phyloP scores from a whole-genome alignment of 2,113 vertebrate genomes.

The Psephotus haematonotus region DNA sequence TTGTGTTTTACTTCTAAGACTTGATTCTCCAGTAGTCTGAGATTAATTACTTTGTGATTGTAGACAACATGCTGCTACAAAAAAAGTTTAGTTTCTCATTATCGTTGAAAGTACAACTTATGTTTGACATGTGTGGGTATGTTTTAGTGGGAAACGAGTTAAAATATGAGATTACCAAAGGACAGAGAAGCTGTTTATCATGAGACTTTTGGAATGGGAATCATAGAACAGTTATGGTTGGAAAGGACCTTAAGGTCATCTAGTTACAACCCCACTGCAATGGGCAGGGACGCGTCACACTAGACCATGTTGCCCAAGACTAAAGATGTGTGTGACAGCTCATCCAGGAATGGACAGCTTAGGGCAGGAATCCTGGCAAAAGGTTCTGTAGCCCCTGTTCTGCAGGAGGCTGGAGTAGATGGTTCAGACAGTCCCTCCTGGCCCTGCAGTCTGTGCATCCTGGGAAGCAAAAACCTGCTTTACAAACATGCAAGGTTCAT shows the following conservation, averaged over 20 bases:
- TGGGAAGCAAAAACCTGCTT: rapidly evolving
- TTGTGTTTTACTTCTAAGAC: neutral
- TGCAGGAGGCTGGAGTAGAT: neutral
- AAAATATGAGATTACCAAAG: rapidly evolving
- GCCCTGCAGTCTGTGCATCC: neutral
- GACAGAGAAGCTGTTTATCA: neutral
- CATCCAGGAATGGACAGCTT: rapidly evolving
- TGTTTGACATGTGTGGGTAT: neutral
- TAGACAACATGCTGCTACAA: neutral
- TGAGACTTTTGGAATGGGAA: neutral
- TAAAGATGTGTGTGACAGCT: neutral
- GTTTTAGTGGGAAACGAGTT: neutral
- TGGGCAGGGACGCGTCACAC: neutral
- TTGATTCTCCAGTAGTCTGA: neutral
- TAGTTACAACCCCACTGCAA: neutral
- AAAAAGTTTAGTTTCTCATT: neutral
- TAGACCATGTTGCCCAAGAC: neutral
- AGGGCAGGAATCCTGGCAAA: neutral
- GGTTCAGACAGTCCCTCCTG: neutral
- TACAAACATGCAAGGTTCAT: rapidly evolving
- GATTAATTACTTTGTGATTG: neutral
- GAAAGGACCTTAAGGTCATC: neutral
- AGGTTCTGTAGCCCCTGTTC: neutral
- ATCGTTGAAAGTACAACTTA: neutral
- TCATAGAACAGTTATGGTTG: neutral